Evolutionary conservation across 2,797 vertebrate species (phyloP).

Genomic region (Leontocebus nigricollis): DNA sequence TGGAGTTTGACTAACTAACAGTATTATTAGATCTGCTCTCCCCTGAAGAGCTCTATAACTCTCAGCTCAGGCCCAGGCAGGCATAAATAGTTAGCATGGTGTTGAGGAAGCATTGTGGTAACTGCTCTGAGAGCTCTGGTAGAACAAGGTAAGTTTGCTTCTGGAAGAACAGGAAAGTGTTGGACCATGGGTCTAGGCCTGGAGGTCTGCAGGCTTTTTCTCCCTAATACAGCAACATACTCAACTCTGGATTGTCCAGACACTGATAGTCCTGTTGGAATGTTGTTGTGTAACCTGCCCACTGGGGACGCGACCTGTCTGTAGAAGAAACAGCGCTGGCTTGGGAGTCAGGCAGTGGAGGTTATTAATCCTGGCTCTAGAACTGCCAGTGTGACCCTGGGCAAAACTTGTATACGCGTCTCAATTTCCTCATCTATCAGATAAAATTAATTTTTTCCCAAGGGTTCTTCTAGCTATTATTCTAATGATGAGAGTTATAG

Average conservation of each 20-base stretch:
- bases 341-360: background rate
- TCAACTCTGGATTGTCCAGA: background rate
- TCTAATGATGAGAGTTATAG: background rate
- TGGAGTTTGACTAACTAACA: background rate
- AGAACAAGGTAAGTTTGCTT: constrained; percentile 4
- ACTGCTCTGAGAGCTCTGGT: background rate
- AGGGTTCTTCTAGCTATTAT: background rate
- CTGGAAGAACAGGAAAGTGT: background rate
- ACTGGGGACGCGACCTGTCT: background rate
- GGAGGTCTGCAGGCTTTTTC: background rate
- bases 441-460: background rate
- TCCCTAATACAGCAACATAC: background rate
- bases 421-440: background rate
- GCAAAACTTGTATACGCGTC: background rate
- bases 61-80: background rate
- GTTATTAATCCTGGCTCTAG: background rate
- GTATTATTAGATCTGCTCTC: background rate
- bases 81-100: background rate
- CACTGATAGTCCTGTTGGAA: background rate
- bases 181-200: background rate
- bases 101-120: background rate
- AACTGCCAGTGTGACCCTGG: background rate
- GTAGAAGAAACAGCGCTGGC: background rate
- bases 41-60: background rate
- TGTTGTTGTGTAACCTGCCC: background rate